Evolutionary conservation across 2,113 vertebrate genomes (phyloP), one percentile per base, ranked within the genome.

Genomic region (Passerina amoena): DNA sequence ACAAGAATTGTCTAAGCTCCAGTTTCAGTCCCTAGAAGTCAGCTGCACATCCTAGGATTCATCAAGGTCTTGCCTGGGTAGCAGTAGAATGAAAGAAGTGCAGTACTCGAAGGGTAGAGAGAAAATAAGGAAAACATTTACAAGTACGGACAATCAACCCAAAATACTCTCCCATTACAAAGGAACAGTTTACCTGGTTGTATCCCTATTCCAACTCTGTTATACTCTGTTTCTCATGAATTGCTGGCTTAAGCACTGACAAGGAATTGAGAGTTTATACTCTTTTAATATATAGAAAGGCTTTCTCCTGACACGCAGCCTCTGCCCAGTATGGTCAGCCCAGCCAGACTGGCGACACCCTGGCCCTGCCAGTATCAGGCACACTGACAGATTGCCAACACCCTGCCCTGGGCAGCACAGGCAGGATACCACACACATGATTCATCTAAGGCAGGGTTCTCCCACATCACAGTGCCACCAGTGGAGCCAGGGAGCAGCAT

Each of bases 321-420:
- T n/a, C 60, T 64, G 60, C 37, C 24, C 42, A 57, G 8, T 7
- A 13, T 3, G 30, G 51, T 30, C 60, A 42, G 42, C 50, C 24
- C 60, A 30, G 50, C 24, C 24, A 13, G 70, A 10, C 2, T 3
- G 24, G 21, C 64, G 45, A n/a, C 28, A 59, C 7, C 10, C 31
- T 72, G 53, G 9, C 11, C 27, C 0, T 1, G 25, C 18, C 21
- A 47, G 37, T 12, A 31, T 13, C 9, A 11, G 25, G 17, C 5
- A 8, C n/a, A 20, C 1, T 53, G 38, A 47, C n/a, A 59, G 47
- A 8, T 0, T 0, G 24, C 8, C 54, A 78, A 37, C 28, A 64
- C 17, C 20, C 14, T 35, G 35, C 10, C 25, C 15, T 28, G 0
- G 1, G 25, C 64, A 53, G 61, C 4, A 0, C 3, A 31, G 25